Percentiles rank a stretch among this genome's conserved stretches.
phyloP scores from a whole-genome alignment of 1,140 invertebrate genomes.

The Nymphalis io region DNA sequence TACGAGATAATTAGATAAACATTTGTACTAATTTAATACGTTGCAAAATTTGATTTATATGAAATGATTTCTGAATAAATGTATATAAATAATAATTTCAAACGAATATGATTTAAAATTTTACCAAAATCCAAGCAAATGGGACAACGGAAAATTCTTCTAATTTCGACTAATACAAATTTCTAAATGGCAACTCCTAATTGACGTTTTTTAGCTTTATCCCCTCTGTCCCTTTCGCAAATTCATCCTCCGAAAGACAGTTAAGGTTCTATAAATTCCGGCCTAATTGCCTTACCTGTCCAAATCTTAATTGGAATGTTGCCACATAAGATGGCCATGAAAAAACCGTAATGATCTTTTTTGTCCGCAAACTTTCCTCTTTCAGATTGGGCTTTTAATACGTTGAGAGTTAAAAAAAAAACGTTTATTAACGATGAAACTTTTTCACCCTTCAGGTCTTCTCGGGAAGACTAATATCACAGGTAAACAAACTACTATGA shows the following conservation, averaged over 20 bases:
- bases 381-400: conserved; percentile 75
- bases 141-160: conserved; percentile 3
- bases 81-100: not conserved
- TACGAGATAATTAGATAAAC: too few relatives aligned
- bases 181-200: conserved; percentile 53
- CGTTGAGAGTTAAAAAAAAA: conserved; percentile 63
- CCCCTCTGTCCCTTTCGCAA: conserved; percentile 45
- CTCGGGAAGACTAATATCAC: conserved; percentile 82
- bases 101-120: not conserved
- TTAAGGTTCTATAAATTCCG: conserved; percentile 66
- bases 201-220: conserved; percentile 60
- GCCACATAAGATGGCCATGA: conserved; percentile 56
- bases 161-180: conserved; percentile 37
- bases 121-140: not conserved
- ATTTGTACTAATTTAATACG: too few relatives aligned
- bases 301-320: conserved; percentile 68
- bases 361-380: conserved; percentile 75
- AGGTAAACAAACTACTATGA: conserved; percentile 68
- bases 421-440: conserved; percentile 76
- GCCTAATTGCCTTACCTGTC: conserved; percentile 67
- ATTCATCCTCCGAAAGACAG: conserved; percentile 56
- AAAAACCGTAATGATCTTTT: conserved; percentile 64
- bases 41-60: too few relatives aligned
- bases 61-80: not conserved
- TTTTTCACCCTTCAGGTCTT: conserved; percentile 82